A percentile compares a stretch with the other conserved stretches of the same genome.
These are phyloP conservation scores for Microcebus lehilahytsara DNA, from an alignment of 2,113 vertebrate species.

Conservation along the genomic window DNA sequence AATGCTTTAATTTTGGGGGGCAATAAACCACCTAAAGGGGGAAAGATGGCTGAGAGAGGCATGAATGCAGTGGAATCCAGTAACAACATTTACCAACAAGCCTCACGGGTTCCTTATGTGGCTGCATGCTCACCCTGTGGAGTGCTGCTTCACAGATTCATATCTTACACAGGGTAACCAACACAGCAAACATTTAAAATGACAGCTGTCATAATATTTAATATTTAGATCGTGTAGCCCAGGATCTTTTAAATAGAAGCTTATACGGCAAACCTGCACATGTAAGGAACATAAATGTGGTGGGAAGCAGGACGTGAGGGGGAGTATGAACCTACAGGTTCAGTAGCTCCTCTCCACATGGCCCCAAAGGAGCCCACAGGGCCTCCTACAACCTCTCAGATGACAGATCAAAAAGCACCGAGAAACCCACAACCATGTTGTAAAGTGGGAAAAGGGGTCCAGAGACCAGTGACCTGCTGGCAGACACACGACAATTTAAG, in stretches of 20 bases:
- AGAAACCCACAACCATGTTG: neutral
- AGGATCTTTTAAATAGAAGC: neutral
- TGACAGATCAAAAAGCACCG: neutral
- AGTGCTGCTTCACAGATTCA: neutral
- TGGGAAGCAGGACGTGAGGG: fast-evolving
- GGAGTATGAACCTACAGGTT: neutral
- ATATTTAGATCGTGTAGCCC: neutral
- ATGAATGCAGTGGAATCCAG: fast-evolving
- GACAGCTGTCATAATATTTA: too few relatives aligned
- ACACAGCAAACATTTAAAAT: neutral
- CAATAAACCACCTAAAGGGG: neutral
- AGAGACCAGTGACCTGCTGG: neutral
- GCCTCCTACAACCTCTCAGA: neutral
- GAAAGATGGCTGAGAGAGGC: neutral
- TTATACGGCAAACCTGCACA: neutral
- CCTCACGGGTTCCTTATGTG: fast-evolving
- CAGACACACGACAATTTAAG: too few relatives aligned
- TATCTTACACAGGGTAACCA: neutral
- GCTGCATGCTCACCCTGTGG: neutral
- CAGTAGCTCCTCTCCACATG: fast-evolving
- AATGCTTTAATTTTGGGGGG: neutral
- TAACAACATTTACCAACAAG: neutral
- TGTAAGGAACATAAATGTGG: neutral
- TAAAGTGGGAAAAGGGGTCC: neutral
- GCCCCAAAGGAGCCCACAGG: neutral